Conservation (phyloP, 2,888 invertebrate genomes). For the Ochropleura leucogaster region DNA sequence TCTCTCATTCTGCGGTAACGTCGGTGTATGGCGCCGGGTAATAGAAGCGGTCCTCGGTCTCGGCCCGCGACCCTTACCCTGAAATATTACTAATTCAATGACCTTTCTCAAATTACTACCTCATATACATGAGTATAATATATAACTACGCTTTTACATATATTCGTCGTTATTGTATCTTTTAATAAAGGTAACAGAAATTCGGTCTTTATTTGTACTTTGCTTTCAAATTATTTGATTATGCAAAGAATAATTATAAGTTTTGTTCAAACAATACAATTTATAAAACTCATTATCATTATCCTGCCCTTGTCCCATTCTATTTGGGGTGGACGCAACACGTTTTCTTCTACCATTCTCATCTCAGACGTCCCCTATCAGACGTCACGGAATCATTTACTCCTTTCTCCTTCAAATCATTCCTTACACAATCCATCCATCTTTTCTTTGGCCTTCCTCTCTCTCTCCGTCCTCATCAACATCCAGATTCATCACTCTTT, state of each 20-base stretch:
- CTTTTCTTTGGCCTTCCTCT: too few species aligned
- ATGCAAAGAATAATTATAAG: neutral
- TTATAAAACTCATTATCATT: neutral
- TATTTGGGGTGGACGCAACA: too few species aligned
- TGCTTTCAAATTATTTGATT: neutral
- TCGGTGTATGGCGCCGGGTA: constrained; percentile 28
- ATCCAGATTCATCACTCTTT: too few species aligned
- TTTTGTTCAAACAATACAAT: neutral
- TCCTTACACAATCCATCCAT: too few species aligned
- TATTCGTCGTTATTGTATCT: constrained; percentile 13
- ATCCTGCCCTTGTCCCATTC: too few species aligned
- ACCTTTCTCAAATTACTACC: constrained; percentile 57
- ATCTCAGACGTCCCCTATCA: too few species aligned
- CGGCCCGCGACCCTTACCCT: constrained; percentile 57
- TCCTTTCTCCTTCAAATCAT: too few species aligned
- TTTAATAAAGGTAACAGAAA: constrained; percentile 4
- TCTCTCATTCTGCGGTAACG: constrained; percentile 13
- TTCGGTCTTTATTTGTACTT: constrained; percentile 5
- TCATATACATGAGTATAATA: constrained; percentile 20
- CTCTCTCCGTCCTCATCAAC: too few species aligned
- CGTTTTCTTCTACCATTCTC: too few species aligned
- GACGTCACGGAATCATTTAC: too few species aligned
- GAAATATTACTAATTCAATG: constrained; percentile 60
- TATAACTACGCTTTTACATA: constrained; percentile 16
- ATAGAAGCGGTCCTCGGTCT: constrained; percentile 44